These are phyloP conservation scores for Cantharis lateralis DNA, from an alignment of 2,888 invertebrate genomes.

Conservation along the genomic window DNA sequence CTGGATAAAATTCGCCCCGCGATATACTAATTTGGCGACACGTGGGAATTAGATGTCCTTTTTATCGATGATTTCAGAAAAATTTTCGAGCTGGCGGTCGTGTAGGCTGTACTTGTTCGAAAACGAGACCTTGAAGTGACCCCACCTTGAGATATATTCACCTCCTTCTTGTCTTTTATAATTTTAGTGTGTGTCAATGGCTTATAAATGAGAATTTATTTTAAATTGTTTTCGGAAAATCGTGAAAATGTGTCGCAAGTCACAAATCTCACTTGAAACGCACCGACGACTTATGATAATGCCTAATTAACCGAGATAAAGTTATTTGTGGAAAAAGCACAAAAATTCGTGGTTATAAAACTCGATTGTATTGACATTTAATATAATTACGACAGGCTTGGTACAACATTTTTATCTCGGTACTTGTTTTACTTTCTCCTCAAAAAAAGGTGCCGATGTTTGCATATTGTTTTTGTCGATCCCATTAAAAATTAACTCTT, in stretches of 20 bases:
- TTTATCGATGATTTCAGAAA: conserved; percentile 27
- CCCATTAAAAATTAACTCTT: not conserved
- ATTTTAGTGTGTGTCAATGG: conserved; percentile 27
- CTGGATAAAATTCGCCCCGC: not conserved
- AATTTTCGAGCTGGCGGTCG: conserved; percentile 12
- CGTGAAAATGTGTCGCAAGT: conserved; percentile 1
- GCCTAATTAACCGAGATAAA: not conserved
- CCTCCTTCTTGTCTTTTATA: conserved; percentile 26
- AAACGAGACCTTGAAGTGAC: conserved; percentile 26
- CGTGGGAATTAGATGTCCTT: not conserved
- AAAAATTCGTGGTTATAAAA: conserved; percentile 9
- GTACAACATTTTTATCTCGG: not conserved
- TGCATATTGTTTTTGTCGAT: not conserved
- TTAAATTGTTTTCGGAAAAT: conserved; percentile 3
- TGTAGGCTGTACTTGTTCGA: conserved; percentile 28
- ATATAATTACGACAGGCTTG: not conserved
- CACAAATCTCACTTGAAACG: conserved; percentile 3
- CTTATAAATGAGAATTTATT: conserved; percentile 24
- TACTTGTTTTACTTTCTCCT: conserved; percentile 1
- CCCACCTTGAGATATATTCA: conserved; percentile 29
- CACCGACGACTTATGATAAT: conserved; percentile 11
- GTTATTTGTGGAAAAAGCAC: conserved; percentile 7
- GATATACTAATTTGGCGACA: not conserved
- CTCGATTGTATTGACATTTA: conserved; percentile 15
- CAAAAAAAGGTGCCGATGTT: not conserved